Percentiles rank a stretch among this genome's conserved stretches.
Conservation (phyloP, 2,888 invertebrate genomes). For the Desoria tigrina region DNA sequence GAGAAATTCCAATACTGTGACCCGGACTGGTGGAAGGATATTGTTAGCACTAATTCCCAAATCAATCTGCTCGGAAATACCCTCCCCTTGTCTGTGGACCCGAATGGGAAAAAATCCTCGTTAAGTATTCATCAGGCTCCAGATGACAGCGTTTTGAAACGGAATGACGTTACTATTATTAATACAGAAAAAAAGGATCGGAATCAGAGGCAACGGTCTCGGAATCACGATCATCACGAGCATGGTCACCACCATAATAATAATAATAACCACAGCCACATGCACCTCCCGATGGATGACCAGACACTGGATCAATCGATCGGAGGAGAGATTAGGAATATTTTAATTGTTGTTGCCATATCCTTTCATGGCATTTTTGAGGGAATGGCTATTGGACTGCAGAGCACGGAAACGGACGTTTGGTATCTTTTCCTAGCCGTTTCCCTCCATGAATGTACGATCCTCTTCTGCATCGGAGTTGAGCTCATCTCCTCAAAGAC, state of each 20-base stretch:
- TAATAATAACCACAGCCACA: constrained; percentile 47
- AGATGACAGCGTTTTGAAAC: neutral
- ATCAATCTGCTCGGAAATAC: constrained; percentile 40
- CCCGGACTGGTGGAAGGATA: constrained; percentile 52
- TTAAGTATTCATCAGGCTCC: neutral
- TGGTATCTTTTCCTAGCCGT: constrained; percentile 62
- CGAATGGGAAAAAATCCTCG: neutral
- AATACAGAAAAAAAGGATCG: constrained; percentile 13
- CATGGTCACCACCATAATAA: constrained; percentile 35
- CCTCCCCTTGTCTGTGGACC: constrained; percentile 8
- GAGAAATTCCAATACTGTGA: constrained; percentile 51
- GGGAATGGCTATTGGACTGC: constrained; percentile 62
- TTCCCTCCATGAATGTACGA: constrained; percentile 61
- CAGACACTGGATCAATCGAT: constrained; percentile 46
- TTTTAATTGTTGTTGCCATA: constrained; percentile 60
- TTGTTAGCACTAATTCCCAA: constrained; percentile 49
- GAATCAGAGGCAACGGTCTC: constrained; percentile 17
- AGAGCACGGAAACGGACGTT: constrained; percentile 58
- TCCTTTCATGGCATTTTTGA: constrained; percentile 63
- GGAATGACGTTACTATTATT: neutral
- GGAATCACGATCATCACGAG: constrained; percentile 29
- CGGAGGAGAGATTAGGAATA: constrained; percentile 56
- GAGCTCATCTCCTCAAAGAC: constrained; percentile 60
- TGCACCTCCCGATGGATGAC: constrained; percentile 42
- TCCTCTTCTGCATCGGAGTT: constrained; percentile 62